Conservation (phyloP, 2,797 vertebrate genomes). For the Anas capensis region DNA sequence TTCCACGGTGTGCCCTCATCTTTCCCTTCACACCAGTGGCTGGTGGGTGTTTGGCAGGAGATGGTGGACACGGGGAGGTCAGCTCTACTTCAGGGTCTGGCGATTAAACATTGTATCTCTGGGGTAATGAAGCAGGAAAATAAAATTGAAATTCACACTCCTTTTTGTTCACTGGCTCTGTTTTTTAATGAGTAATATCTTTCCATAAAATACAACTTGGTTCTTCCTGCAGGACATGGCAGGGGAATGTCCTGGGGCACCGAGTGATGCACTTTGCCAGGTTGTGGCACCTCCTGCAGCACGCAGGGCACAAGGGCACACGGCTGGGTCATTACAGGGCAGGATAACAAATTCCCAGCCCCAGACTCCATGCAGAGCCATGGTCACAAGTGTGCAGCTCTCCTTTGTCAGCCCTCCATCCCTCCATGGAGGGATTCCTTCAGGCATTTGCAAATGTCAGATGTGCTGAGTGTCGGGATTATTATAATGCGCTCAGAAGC, state of each 20-base stretch:
- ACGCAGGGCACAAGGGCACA: accelerated
- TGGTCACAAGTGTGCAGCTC: not conserved
- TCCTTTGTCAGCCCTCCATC: not conserved
- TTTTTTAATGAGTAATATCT: not conserved
- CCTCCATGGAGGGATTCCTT: not conserved
- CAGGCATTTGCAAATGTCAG: not conserved
- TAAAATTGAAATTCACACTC: not conserved
- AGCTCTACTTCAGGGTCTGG: not conserved
- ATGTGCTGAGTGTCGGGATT: not conserved
- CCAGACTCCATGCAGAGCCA: not conserved
- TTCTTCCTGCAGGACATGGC: not conserved
- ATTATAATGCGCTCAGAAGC: not conserved
- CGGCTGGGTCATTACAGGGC: not conserved
- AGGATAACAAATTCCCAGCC: not conserved
- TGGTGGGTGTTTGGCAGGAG: not conserved
- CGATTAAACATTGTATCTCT: not conserved
- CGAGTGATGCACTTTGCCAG: not conserved
- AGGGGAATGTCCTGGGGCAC: too few species aligned
- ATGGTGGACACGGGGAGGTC: not conserved
- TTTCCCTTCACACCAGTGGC: not conserved
- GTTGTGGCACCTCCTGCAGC: not conserved
- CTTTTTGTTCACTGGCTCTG: not conserved
- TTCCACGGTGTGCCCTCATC: not conserved
- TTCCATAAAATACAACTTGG: not conserved
- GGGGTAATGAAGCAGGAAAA: not conserved